These are phyloP conservation scores for Bombus superbus DNA, from an alignment of 1,140 invertebrate species.

Conservation along the genomic window DNA sequence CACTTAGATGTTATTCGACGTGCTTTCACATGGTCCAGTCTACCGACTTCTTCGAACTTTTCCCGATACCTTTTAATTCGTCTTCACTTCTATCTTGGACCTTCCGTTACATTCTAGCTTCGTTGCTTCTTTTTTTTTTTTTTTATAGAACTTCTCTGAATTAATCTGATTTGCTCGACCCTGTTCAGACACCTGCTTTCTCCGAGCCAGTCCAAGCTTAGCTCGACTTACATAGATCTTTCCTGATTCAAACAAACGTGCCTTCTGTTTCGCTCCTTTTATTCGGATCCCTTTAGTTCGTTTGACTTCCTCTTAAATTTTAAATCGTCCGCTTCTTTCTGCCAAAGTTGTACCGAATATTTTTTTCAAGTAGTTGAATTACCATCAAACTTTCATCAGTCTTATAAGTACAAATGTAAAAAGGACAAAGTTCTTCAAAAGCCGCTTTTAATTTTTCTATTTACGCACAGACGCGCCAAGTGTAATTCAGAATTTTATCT, in stretches of 20 bases:
- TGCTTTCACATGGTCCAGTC: neutral
- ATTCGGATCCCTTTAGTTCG: neutral
- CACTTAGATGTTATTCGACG: conserved; percentile 22
- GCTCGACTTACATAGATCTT: conserved; percentile 2
- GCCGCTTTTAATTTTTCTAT: too few species aligned
- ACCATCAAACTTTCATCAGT: too few species aligned
- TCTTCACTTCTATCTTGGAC: neutral
- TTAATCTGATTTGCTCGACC: conserved; percentile 25
- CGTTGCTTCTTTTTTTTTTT: too few species aligned
- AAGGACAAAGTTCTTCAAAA: too few species aligned
- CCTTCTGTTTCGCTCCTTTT: neutral
- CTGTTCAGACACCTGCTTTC: conserved; percentile 18
- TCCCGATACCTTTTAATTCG: conserved; percentile 33
- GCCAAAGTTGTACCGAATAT: too few species aligned
- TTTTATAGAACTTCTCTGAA: neutral
- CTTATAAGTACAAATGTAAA: too few species aligned
- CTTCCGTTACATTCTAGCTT: neutral
- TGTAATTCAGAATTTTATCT: too few species aligned
- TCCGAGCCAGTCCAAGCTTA: neutral
- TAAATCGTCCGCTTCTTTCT: neutral
- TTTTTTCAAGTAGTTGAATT: too few species aligned
- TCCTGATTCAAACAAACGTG: neutral
- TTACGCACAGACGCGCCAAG: too few species aligned
- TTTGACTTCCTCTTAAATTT: neutral
- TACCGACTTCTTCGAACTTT: neutral